Conservation (phyloP, 2,888 invertebrate species). For the Aphrophora alni region DNA sequence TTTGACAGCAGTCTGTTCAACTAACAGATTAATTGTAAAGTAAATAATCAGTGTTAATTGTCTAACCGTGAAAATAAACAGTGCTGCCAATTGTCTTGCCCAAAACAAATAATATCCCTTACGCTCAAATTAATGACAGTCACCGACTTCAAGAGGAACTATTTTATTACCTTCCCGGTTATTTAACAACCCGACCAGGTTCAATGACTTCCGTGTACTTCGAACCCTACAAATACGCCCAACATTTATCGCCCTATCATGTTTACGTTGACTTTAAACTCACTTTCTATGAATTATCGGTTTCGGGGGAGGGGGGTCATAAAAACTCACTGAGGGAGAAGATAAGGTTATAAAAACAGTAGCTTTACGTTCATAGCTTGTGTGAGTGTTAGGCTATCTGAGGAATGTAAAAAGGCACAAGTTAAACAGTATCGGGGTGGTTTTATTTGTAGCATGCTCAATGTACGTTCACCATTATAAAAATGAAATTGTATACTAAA, state of each 20-base stretch:
- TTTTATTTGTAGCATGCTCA: background rate
- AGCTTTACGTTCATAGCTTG: background rate
- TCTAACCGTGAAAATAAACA: background rate
- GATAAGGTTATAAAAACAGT: background rate
- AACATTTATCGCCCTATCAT: background rate
- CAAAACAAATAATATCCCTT: no score
- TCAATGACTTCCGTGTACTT: background rate
- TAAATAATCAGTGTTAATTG: background rate
- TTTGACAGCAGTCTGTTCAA: no score
- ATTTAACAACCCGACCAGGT: background rate
- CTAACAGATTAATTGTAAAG: no score
- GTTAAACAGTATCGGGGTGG: background rate
- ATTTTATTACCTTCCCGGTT: background rate
- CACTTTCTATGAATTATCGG: background rate
- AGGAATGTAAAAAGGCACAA: no score
- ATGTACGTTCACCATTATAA: background rate
- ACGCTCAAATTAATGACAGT: background rate
- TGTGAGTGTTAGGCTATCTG: no score
- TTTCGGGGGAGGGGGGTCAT: background rate
- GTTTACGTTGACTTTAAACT: constrained; percentile 1
- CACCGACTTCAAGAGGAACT: background rate
- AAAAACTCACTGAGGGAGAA: background rate
- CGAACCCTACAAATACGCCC: background rate
- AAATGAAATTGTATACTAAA: no score
- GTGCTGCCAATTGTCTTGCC: no score